Percentiles rank a stretch among this genome's conserved stretches.
These are phyloP conservation scores for Andrena chrysosceles DNA, from an alignment of 2,888 invertebrate genomes.

Conservation along the genomic window DNA sequence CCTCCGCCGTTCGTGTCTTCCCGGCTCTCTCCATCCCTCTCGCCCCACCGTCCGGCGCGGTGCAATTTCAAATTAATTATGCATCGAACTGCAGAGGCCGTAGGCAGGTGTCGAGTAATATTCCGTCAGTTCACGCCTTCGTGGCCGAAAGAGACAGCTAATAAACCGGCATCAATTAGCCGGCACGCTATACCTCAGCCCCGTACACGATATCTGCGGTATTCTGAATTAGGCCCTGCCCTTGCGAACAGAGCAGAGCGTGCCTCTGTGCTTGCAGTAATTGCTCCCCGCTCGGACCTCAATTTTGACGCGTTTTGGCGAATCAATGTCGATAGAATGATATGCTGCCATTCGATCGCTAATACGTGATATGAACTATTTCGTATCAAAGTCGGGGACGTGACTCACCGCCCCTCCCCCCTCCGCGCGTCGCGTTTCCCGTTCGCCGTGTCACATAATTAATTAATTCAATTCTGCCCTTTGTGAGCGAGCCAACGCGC, in stretches of 20 bases:
- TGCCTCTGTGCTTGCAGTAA: constrained; percentile 34
- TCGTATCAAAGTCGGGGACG: constrained; percentile 11
- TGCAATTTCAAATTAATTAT: constrained; percentile 75
- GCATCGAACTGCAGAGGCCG: constrained; percentile 64
- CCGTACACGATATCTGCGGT: constrained; percentile 65
- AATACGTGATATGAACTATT: constrained; percentile 49
- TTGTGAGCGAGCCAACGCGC: neutral
- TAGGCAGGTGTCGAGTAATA: constrained; percentile 77
- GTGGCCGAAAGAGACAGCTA: constrained; percentile 80
- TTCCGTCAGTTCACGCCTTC: constrained; percentile 75
- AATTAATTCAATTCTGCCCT: constrained; percentile 42
- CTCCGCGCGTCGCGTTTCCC: neutral
- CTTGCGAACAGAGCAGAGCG: constrained; percentile 35
- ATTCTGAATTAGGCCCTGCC: constrained; percentile 64
- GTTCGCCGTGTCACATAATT: constrained; percentile 21
- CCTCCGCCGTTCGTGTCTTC: constrained; percentile 10
- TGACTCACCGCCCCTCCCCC: neutral
- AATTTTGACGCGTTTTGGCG: constrained; percentile 62
- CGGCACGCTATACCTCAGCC: constrained; percentile 76
- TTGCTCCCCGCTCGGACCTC: constrained; percentile 47
- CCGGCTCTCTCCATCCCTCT: constrained; percentile 31
- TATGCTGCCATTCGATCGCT: constrained; percentile 42
- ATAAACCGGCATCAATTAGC: constrained; percentile 82
- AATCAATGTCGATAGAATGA: constrained; percentile 65
- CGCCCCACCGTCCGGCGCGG: constrained; percentile 24